Percentiles rank a stretch among this genome's conserved stretches.
Evolutionary conservation across 2,888 invertebrate species (phyloP).

Genomic region (Lasiommata megera): DNA sequence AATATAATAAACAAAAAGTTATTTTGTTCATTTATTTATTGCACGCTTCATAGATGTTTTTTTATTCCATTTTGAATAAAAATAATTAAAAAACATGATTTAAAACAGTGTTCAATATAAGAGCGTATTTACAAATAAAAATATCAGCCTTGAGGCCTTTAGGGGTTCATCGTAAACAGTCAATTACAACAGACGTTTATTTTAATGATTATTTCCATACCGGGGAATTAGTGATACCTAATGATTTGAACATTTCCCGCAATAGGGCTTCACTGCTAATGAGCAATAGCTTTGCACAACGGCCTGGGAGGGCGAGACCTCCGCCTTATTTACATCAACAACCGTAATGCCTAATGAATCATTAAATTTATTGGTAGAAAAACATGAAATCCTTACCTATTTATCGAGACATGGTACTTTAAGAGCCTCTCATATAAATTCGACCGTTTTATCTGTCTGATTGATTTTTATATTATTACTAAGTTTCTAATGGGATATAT

Average conservation of each 20-base stretch:
- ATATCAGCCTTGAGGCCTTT: no score
- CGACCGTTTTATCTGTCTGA: no score
- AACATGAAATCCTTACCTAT: background rate
- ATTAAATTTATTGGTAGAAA: background rate
- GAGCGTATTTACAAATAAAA: no score
- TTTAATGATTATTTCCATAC: background rate
- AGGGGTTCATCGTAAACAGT: background rate
- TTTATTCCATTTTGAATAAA: no score
- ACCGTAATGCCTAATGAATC: background rate
- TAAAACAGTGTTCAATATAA: no score
- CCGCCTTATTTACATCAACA: background rate
- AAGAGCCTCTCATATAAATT: no score
- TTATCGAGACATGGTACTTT: background rate
- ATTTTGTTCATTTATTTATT: no score
- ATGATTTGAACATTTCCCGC: conserved; percentile 1
- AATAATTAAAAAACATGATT: no score
- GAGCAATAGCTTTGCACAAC: background rate
- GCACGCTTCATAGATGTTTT: no score
- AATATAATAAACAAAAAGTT: no score
- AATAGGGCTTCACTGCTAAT: conserved; percentile 1
- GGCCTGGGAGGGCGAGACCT: background rate
- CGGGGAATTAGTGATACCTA: background rate
- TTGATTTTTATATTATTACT: no score
- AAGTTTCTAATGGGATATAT: no score
- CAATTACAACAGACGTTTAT: background rate